Evolutionary conservation across 1,140 invertebrate genomes (phyloP), one percentile per base, ranked within the genome.

Genomic region (Apis cerana): DNA sequence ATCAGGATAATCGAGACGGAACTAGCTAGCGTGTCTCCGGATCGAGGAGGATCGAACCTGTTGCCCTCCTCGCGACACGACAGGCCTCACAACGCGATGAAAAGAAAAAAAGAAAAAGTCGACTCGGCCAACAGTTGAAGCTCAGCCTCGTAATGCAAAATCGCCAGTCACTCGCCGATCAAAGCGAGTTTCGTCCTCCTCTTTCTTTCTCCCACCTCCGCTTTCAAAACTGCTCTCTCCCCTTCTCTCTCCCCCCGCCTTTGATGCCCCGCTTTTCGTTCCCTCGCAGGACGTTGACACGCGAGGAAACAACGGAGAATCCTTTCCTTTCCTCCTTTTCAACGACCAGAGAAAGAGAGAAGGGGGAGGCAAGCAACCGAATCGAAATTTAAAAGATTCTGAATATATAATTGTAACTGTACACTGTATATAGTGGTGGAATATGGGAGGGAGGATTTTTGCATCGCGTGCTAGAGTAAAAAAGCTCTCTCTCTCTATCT

Each of bases 131-230:
- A 90, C 89, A 91, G 90, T 92, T 92, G 91, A 92, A 89, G 91
- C 89, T 87, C 88, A 92, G 33, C 33, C 33, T 43, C 33, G 2
- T 90, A 90, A 92, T 91, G 87, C 88, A 88, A 92, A 93, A 84
- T 89, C 88, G 90, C 91, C 83, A 93, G 92, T 93, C 92, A 93
- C 92, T 89, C 87, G 72, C 76, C 89, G 91, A 92, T 93, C 92
- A 93, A 93, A 93, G 92, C 89, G 27, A 27, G 91, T 91, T 90
- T 88, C 87, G 79, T 1, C 2, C 33, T 33, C 33, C 84, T 80
- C 27, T 76, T 70, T 56, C 75, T 82, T 83, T 82, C 84, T 81
- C 83, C 79, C 79, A 79, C 86, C 54, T 75, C 62, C 77, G 80
- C 69, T 83, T 89, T 83, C 76, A 86, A 88, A 85, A 43, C 33